Evolutionary conservation across 2,888 invertebrate species (phyloP).

Genomic region (Pharmacophagus antenor): DNA sequence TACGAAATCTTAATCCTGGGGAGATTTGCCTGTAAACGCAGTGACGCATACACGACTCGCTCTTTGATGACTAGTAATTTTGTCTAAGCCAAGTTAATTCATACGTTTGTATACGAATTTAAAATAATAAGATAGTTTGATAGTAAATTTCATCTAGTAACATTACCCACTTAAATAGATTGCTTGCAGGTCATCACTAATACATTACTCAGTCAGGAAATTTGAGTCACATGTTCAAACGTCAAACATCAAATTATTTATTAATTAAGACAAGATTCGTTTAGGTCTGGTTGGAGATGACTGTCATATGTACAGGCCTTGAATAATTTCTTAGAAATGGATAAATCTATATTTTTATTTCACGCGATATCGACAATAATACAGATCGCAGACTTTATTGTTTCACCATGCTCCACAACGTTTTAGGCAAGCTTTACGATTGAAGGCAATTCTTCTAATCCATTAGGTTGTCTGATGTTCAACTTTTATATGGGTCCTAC

Average conservation of each 20-base stretch:
- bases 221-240: constrained; percentile 14
- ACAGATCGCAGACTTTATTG: constrained; percentile 60
- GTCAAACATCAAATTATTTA: constrained; percentile 35
- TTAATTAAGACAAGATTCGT: constrained; percentile 34
- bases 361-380: constrained; percentile 49
- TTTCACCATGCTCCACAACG: constrained; percentile 60
- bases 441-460: constrained; percentile 77
- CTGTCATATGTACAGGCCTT: constrained; percentile 31
- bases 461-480: constrained; percentile 76
- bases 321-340: constrained; percentile 44
- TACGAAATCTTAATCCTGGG: constrained; percentile 43
- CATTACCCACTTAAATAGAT: neutral
- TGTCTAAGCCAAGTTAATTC: neutral
- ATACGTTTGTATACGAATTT: neutral
- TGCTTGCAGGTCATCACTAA: neutral
- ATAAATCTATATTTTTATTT: constrained; percentile 47
- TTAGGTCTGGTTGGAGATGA: neutral
- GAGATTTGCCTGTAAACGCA: constrained; percentile 35
- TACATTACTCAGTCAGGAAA: constrained; percentile 2
- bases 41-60: constrained; percentile 27
- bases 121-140: neutral
- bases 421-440: constrained; percentile 65
- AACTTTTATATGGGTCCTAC: constrained; percentile 76
- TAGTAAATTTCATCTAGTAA: neutral
- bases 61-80: neutral